These are phyloP conservation scores for Coilia nasus DNA, from an alignment of 2,797 vertebrate genomes.

Conservation along the genomic window DNA sequence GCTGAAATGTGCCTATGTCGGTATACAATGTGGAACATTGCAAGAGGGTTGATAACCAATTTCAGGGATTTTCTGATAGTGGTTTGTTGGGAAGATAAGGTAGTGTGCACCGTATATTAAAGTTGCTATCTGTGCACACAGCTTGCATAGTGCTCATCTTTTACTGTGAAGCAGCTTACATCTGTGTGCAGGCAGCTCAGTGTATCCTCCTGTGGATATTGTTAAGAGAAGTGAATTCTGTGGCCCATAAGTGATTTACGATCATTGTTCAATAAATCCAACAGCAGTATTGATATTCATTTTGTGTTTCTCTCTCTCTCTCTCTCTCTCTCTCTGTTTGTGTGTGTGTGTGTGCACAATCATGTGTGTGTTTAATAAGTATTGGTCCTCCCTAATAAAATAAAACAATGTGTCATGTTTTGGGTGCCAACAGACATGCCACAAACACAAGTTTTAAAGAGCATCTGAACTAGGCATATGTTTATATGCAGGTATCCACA, in stretches of 20 bases:
- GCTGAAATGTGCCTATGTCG: background rate
- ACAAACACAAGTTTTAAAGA: too few species aligned
- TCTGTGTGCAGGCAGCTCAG: background rate
- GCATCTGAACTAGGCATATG: too few species aligned
- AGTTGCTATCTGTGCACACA: background rate
- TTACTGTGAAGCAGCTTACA: background rate
- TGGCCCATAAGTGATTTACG: background rate
- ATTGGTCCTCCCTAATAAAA: too few species aligned
- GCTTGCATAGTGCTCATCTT: background rate
- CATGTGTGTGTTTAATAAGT: too few species aligned
- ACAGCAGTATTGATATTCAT: too few species aligned
- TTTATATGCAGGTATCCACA: too few species aligned
- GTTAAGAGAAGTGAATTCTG: background rate
- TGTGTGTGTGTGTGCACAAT: too few species aligned
- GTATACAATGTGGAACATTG: background rate
- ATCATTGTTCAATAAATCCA: too few species aligned
- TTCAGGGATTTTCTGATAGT: conserved; percentile 1
- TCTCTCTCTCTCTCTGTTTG: too few species aligned
- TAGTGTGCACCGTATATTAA: background rate
- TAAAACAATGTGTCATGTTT: too few species aligned
- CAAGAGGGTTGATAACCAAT: background rate
- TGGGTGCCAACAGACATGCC: too few species aligned
- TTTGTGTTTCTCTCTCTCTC: too few species aligned
- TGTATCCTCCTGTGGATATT: background rate
- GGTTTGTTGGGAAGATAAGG: background rate